Conservation (phyloP, 2,888 invertebrate genomes). For the Cataglyphis livida region DNA sequence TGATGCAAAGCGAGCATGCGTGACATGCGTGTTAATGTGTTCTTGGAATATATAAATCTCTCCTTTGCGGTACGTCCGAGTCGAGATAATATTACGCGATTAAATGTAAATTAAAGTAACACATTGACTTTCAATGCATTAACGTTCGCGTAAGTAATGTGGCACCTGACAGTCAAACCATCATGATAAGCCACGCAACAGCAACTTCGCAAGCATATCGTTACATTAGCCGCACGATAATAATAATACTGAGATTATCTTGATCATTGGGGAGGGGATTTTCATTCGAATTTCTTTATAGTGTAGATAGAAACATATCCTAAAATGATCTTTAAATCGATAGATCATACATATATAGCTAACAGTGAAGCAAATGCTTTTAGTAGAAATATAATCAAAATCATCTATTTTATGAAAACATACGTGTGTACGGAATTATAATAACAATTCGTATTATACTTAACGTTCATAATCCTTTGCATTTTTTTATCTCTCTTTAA, state of each 20-base stretch:
- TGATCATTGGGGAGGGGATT: conserved; percentile 45
- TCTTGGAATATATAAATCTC: conserved; percentile 36
- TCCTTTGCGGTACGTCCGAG: conserved; percentile 9
- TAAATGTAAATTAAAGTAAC: conserved; percentile 60
- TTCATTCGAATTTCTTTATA: conserved; percentile 23
- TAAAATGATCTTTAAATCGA: conserved; percentile 42
- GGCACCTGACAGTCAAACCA: conserved; percentile 72
- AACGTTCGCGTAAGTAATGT: conserved; percentile 64
- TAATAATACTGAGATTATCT: conserved; percentile 64
- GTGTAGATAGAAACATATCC: conserved; percentile 25
- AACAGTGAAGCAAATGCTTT: neutral
- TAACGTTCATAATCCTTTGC: neutral
- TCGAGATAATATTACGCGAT: conserved; percentile 46
- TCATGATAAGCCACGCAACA: conserved; percentile 67
- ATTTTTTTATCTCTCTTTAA: neutral
- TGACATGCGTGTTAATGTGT: conserved; percentile 12
- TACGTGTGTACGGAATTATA: conserved; percentile 2
- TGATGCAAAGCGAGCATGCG: conserved; percentile 27
- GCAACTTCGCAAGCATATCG: conserved; percentile 56
- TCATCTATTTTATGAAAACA: neutral
- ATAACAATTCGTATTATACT: conserved; percentile 4
- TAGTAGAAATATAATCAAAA: neutral
- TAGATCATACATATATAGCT: neutral
- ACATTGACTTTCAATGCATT: conserved; percentile 66
- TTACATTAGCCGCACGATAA: conserved; percentile 42